Percentiles rank a stretch among this genome's conserved stretches.
Conservation (phyloP, 2,113 vertebrate species). For the Lanius ludovicianus region DNA sequence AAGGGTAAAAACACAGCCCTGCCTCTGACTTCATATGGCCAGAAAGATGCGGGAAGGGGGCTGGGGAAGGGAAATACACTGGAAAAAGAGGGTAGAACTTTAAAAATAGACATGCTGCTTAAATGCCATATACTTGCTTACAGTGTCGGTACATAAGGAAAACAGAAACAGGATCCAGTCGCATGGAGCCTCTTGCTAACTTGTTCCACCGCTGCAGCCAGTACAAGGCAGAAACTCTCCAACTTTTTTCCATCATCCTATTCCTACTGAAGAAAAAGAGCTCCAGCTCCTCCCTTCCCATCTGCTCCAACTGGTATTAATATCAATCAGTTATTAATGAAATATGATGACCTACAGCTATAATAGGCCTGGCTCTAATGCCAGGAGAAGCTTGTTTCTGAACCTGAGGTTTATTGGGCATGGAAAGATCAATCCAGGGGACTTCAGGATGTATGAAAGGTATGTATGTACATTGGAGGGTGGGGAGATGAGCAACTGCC, state of each 20-base stretch:
- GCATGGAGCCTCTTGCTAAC: conserved; percentile 55
- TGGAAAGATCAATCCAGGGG: neutral
- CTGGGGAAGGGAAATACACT: neutral
- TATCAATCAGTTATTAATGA: conserved; percentile 35
- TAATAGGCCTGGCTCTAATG: fast-evolving
- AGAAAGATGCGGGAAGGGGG: neutral
- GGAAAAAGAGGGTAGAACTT: conserved; percentile 17
- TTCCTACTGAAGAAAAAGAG: conserved; percentile 13
- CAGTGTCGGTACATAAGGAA: conserved; percentile 23
- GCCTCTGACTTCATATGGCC: neutral
- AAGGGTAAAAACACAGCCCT: neutral
- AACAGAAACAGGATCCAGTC: conserved; percentile 52
- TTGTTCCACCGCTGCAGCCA: conserved; percentile 54
- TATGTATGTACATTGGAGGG: neutral
- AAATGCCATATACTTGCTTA: conserved; percentile 40
- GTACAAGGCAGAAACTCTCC: neutral
- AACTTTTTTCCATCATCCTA: conserved; percentile 49
- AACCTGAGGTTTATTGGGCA: neutral
- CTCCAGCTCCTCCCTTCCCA: conserved; percentile 23
- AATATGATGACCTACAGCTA: neutral
- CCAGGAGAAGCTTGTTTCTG: neutral
- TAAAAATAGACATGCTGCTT: conserved; percentile 38
- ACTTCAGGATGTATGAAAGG: neutral
- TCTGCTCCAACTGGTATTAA: neutral
- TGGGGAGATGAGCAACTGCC: neutral